Evolutionary conservation across 2,888 invertebrate species (phyloP).

Genomic region (Poecilus cupreus): DNA sequence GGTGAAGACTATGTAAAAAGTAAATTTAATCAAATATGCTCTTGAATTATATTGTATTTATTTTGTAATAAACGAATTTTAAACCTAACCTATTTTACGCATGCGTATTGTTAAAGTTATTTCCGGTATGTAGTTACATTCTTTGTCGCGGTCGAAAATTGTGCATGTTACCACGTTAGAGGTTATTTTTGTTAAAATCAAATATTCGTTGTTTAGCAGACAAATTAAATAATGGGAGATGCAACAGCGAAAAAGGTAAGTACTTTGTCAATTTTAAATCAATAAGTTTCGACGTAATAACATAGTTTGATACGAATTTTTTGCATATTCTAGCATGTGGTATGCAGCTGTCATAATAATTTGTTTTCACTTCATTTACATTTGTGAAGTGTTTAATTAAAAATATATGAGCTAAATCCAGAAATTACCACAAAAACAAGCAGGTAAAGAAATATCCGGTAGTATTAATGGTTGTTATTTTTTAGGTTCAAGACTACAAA

Average conservation of each 20-base stretch:
- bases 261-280: background rate
- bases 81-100: too few relatives aligned
- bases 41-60: background rate
- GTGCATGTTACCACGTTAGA: slow-evolving; percentile 58
- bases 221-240: slow-evolving; percentile 50
- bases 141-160: slow-evolving; percentile 52
- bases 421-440: too few relatives aligned
- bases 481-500: slow-evolving; percentile 92
- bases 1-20: slow-evolving; percentile 3
- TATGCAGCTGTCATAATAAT: slow-evolving; percentile 50
- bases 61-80: background rate
- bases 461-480: slow-evolving; percentile 58
- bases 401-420: background rate
- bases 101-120: background rate
- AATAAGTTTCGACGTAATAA: background rate
- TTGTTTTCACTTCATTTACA: background rate
- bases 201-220: slow-evolving; percentile 49
- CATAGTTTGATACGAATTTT: background rate
- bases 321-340: slow-evolving; percentile 47
- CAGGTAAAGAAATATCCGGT: too few relatives aligned
- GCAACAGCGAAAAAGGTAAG: slow-evolving; percentile 56
- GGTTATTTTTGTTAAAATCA: slow-evolving; percentile 58
- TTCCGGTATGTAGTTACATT: slow-evolving; percentile 52
- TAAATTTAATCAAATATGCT: background rate
- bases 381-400: background rate